A percentile compares a stretch with the other conserved stretches of the same genome.
Conservation (phyloP, 1,140 invertebrate species). For the Leptonema lineaticorne region DNA sequence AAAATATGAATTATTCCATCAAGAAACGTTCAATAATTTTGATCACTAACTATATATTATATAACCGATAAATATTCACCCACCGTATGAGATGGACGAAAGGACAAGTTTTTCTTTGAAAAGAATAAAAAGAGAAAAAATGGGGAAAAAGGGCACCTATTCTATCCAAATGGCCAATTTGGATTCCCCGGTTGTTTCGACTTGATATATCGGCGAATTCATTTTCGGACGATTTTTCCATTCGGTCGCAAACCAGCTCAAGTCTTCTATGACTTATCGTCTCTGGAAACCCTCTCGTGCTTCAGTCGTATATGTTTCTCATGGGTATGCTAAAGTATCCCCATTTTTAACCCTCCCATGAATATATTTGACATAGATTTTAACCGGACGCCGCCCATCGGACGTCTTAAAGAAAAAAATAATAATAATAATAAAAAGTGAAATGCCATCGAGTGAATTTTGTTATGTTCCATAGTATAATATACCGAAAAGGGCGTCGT, state of each 20-base stretch:
- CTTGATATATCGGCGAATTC: conserved; percentile 37
- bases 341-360: conserved; percentile 37
- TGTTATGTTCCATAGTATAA: neutral
- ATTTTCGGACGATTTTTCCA: conserved; percentile 40
- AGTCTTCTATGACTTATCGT: conserved; percentile 38
- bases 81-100: no score
- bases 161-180: conserved; percentile 38
- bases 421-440: no score
- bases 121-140: no score
- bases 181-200: conserved; percentile 14
- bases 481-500: neutral
- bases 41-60: no score
- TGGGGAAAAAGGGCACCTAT: conserved; percentile 1
- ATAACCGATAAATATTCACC: no score
- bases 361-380: conserved; percentile 43
- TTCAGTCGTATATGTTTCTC: conserved; percentile 36
- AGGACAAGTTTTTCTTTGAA: no score
- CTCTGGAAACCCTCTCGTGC: conserved; percentile 10
- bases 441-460: neutral
- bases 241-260: neutral
- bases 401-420: conserved; percentile 1
- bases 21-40: no score
- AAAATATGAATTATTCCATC: no score
- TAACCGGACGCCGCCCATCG: conserved; percentile 23
- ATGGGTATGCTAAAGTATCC: conserved; percentile 35